A percentile compares a stretch with the other conserved stretches of the same genome.
These are phyloP conservation scores for Nycticorax nycticorax DNA, from an alignment of 2,113 vertebrate genomes.

Conservation along the genomic window DNA sequence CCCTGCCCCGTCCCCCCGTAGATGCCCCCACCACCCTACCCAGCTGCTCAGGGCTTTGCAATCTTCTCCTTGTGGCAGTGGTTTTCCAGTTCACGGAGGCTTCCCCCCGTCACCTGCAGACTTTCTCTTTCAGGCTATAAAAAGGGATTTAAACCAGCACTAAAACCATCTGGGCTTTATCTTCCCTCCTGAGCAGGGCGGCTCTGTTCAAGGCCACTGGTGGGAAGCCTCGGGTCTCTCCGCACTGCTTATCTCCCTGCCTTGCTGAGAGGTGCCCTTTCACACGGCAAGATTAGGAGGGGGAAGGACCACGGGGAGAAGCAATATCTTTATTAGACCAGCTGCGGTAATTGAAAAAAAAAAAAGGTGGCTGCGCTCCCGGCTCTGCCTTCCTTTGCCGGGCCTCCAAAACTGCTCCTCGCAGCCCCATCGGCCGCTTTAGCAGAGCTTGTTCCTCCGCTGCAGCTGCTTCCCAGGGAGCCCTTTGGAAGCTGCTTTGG, in stretches of 20 bases:
- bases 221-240: background rate
- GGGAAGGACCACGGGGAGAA: background rate
- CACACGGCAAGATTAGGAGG: background rate
- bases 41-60: background rate
- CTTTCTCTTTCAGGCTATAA: slow-evolving; percentile 10
- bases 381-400: background rate
- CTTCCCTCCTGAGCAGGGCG: background rate
- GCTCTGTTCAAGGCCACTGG: background rate
- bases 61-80: background rate
- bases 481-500: background rate
- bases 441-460: background rate
- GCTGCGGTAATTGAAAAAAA: background rate
- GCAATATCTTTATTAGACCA: background rate
- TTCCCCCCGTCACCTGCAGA: background rate
- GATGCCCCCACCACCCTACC: background rate
- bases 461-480: background rate
- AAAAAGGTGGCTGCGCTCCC: rapidly evolving
- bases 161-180: slow-evolving; percentile 8
- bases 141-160: background rate
- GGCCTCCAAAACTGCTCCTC: background rate
- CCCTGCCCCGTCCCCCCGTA: background rate
- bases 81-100: background rate
- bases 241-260: background rate
- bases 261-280: background rate
- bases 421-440: background rate